Evolutionary conservation across 2,888 invertebrate genomes (phyloP).

Genomic region (Lymantria dispar): DNA sequence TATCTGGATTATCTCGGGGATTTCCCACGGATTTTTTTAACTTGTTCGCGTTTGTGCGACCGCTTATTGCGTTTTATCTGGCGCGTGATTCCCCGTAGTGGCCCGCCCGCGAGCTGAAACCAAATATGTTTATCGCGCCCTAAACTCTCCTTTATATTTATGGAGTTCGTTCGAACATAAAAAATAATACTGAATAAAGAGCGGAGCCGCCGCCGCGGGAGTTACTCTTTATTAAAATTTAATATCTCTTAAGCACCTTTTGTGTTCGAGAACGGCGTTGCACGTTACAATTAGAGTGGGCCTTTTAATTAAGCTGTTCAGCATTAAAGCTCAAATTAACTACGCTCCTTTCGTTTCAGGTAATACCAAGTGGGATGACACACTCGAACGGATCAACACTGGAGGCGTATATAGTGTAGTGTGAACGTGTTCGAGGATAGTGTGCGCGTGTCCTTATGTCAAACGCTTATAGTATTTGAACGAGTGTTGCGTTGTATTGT

Average conservation of each 20-base stretch:
- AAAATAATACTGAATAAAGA: constrained; percentile 54
- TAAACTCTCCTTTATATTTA: constrained; percentile 58
- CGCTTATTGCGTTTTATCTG: constrained; percentile 68
- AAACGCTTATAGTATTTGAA: constrained; percentile 26
- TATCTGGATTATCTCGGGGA: constrained; percentile 77
- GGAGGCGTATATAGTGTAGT: constrained; percentile 21
- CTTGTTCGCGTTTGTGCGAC: constrained; percentile 67
- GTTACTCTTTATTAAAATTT: constrained; percentile 67
- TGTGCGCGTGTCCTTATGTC: constrained; percentile 30
- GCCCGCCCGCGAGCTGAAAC: constrained; percentile 35
- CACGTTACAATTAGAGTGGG: constrained; percentile 49
- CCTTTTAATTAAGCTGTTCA: constrained; percentile 52
- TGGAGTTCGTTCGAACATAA: constrained; percentile 46
- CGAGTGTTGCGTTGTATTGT: constrained; percentile 25
- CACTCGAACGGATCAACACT: constrained; percentile 23
- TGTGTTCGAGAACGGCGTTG: constrained; percentile 44
- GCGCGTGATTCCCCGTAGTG: constrained; percentile 54
- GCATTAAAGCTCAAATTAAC: constrained; percentile 29
- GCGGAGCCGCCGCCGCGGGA: constrained; percentile 35
- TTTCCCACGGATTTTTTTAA: constrained; percentile 67
- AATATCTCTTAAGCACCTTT: constrained; percentile 54
- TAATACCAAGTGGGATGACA: constrained; percentile 52
- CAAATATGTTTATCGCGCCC: constrained; percentile 66
- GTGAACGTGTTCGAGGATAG: constrained; percentile 29
- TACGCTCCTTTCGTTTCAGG: constrained; percentile 42